Evolutionary conservation across 2,888 invertebrate species (phyloP).

Genomic region (Parnassius apollo): DNA sequence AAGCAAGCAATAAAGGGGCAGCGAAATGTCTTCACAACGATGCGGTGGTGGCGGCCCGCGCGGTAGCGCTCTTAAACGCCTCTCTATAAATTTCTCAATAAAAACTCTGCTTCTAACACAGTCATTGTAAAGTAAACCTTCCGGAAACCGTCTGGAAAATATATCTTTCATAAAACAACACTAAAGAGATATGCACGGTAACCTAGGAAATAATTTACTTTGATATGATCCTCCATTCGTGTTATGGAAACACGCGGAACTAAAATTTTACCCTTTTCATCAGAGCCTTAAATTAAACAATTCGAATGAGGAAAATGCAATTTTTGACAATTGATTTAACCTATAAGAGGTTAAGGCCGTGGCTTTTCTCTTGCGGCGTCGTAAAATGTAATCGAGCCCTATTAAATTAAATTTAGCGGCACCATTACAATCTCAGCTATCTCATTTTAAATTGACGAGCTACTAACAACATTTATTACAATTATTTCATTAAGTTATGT

Average conservation of each 20-base stretch:
- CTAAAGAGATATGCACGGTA: slow-evolving; percentile 58
- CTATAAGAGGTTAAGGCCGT: slow-evolving; percentile 67
- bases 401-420: slow-evolving; percentile 78
- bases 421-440: slow-evolving; percentile 74
- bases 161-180: slow-evolving; percentile 38
- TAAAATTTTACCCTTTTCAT: slow-evolving; percentile 46
- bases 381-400: slow-evolving; percentile 78
- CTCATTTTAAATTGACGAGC: slow-evolving; percentile 62
- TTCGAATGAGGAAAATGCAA: slow-evolving; percentile 52
- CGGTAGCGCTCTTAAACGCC: slow-evolving; percentile 65
- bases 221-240: slow-evolving; percentile 67
- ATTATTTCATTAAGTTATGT: slow-evolving; percentile 49
- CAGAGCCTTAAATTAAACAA: slow-evolving; percentile 48
- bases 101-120: slow-evolving; percentile 50
- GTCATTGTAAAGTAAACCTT: slow-evolving; percentile 60
- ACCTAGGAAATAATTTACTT: slow-evolving; percentile 75
- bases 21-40: slow-evolving; percentile 65
- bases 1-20: slow-evolving; percentile 77
- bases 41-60: slow-evolving; percentile 39
- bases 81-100: slow-evolving; percentile 73
- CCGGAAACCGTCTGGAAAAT: slow-evolving; percentile 43
- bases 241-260: slow-evolving; percentile 45
- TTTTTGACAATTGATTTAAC: slow-evolving; percentile 78
- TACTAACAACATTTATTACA: slow-evolving; percentile 56
- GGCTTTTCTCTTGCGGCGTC: slow-evolving; percentile 64